Evolutionary conservation across 2,113 vertebrate genomes (phyloP), one percentile per base, ranked within the genome.

Genomic region (Caretta caretta): DNA sequence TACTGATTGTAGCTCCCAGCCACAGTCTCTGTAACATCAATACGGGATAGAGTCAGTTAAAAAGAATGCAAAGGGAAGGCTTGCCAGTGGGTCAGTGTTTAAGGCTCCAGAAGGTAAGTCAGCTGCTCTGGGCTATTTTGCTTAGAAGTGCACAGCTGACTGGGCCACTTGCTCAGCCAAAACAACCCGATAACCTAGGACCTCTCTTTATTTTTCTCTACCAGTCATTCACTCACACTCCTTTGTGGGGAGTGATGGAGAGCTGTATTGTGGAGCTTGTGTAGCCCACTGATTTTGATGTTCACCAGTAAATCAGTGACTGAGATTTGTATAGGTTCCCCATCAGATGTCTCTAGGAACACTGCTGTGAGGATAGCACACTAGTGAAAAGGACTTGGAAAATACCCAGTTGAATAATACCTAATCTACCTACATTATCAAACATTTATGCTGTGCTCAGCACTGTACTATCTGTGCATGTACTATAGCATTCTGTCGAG

Each of bases 41-140:
- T 84, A 14, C 95, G 82, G 24, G 31, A 92, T 94, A 90, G 96
- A 96, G 93, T 86, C 29, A 94, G 27, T 89, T 92, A 93, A 48
- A 14, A 51, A 72, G 75, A 82, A 92, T 56, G 53, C 46, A 91
- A 95, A 92, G 12, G 24, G 13, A 89, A 86, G 25, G 53, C 22
- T 84, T 20, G 62, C 22, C 90, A 65, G 56, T 59, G 25, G 10
- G 38, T 79, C 54, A n/a, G 35, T 79, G 38, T 22, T 25, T 62
- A n/a, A 53, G 35, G 62, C 42, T 50, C 2, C 65, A 88, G 14
- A 82, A 84, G 69, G 6, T 46, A 8, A 62, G 20, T 46, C 5
- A 0, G 54, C 51, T 87, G 53, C 85, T 88, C 1, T n/a, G 57
- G 31, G 25, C n/a, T 90, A 0, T 87, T 91, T 83, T 85, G 50